These are phyloP conservation scores for Liparis tanakae DNA, from an alignment of 2,797 vertebrate species.

Conservation along the genomic window DNA sequence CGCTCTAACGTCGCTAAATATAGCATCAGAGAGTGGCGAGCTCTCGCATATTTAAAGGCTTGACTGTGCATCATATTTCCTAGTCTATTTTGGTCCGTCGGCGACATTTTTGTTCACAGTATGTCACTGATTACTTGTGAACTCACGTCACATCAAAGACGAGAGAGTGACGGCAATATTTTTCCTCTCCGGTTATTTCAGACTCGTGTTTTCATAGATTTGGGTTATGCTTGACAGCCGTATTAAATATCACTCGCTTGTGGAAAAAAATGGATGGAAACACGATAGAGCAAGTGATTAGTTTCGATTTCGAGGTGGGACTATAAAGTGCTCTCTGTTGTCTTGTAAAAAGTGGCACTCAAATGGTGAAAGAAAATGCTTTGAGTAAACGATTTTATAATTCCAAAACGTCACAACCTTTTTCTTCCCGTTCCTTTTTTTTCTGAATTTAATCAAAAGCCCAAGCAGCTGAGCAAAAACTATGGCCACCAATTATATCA, in stretches of 20 bases:
- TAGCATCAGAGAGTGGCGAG: constrained; percentile 52
- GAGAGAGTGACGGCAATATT: background rate
- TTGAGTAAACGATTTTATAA: constrained; percentile 4
- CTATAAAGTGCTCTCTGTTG: background rate
- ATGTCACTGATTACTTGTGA: constrained; percentile 29
- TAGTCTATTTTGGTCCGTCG: constrained; percentile 4
- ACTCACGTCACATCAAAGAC: constrained; percentile 35
- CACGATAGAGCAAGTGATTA: constrained; percentile 8
- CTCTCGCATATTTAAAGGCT: constrained; percentile 46
- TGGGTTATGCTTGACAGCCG: constrained; percentile 18
- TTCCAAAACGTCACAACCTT: background rate
- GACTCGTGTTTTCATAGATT: constrained; percentile 4
- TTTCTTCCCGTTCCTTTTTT: background rate
- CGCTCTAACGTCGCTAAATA: constrained; percentile 53
- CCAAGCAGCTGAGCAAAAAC: background rate
- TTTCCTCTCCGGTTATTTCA: constrained; percentile 21
- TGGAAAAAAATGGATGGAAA: too few relatives aligned
- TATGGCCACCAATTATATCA: background rate
- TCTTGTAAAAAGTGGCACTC: constrained; percentile 1
- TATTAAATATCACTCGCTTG: constrained; percentile 8
- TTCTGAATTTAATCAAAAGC: constrained; percentile 9
- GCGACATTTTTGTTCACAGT: constrained; percentile 7
- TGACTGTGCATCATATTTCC: background rate
- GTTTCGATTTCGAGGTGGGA: background rate
- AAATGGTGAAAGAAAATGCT: background rate